Conservation (phyloP, 2,113 vertebrate genomes). For the Tachuris rubrigastra region DNA sequence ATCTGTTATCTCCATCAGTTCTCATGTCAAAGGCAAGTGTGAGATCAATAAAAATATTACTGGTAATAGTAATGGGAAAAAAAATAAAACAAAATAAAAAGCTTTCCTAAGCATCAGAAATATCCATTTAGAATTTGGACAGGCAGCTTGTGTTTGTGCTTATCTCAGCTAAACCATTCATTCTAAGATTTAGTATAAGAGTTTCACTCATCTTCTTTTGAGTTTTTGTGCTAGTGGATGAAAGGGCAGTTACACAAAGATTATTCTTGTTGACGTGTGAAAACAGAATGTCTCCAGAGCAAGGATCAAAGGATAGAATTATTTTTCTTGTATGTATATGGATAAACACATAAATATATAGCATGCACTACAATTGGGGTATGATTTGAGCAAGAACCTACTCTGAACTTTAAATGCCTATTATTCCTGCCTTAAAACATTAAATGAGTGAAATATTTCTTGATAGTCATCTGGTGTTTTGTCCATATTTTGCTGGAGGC, state of each 20-base stretch:
- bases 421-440: background rate
- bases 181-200: background rate
- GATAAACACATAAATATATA: background rate
- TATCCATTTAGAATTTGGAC: background rate
- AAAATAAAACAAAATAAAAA: background rate
- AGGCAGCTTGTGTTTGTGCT: background rate
- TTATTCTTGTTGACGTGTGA: background rate
- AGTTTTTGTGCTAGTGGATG: background rate
- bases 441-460: background rate
- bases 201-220: background rate
- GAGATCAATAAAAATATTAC: background rate
- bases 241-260: background rate
- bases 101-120: background rate
- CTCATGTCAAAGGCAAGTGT: background rate
- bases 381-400: background rate
- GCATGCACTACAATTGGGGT: rapidly evolving
- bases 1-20: background rate
- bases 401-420: background rate
- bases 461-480: background rate
- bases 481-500: background rate
- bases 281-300: background rate
- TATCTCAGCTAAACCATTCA: background rate
- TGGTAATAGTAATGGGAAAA: background rate
- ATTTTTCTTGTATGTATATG: background rate
- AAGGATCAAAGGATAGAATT: background rate